Evolutionary conservation across 2,797 vertebrate species (phyloP), one percentile per base, ranked within the genome.

Genomic region (Coreius guichenoti): DNA sequence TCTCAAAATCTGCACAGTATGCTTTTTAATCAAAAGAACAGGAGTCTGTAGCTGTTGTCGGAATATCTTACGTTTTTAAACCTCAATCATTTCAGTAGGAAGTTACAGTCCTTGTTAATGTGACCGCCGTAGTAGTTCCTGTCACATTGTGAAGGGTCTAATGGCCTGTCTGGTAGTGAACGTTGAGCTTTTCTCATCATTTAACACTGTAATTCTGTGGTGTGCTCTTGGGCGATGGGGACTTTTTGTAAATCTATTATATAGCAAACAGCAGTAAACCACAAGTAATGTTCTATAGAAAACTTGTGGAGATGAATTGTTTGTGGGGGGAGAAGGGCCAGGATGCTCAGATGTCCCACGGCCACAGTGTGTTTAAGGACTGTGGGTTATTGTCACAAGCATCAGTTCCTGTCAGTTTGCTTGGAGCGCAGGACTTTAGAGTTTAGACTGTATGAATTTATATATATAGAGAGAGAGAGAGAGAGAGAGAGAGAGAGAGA

Each of bases 311-410:
- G 51, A 82, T 56, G 23, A 29, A 47, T 31, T 36, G 77, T 78
- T 73, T 83, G 83, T 56, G 77, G 68, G 47, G 68, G 73, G 19
- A 56, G 51, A 31, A 65, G 56, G 54, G 73, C 79, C 1, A 21
- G 45, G 45, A 72, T 77, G 49, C 47, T 56, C 31, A 75, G 63
- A 78, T 80, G 51, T 80, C 70, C 81, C 61, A 86, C 61, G 61
- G 76, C 81, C 61, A 86, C 61, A 69, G 69, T 80, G 70, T 63
- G 43, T 75, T 86, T 83, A 56, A 83, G 73, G 39, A 19, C 67
- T 78, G 81, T 82, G 86, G 67, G 80, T 82, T 85, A 81, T 85
- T 80, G 79, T 86, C 75, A 80, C 63, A 82, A 70, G 70, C 74
- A 36, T 63, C 79, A 49, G 80, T 56, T 51, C 61, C 67, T 61